Base-by-base conservation (phyloP, 2,113 vertebrate species). In the Anser cygnoides region DNA sequence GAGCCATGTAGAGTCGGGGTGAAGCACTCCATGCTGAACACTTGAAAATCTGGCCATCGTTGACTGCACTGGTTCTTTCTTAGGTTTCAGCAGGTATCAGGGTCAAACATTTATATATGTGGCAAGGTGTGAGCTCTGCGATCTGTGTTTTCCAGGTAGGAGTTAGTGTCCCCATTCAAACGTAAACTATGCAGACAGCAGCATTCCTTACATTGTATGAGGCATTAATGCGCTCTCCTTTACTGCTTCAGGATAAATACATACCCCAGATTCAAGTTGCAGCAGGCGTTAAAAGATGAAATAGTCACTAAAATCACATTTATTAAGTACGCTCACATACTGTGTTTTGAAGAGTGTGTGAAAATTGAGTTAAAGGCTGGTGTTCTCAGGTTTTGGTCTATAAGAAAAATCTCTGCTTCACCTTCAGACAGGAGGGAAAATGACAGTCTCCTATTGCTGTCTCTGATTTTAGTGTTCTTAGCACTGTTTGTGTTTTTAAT, bases 161-260 rank as follows among this genome's bases (percentile, higher is more conserved):
- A 94, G n/a, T 65, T 84, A 62, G 31, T 82, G 74, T 95, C 37
- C 50, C 31, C 25, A 5, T 87, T 92, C 44, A 50, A 20, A 79
- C 0, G 0, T 79, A 35, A 96, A 50, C 73, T 94, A 91, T 95
- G 96, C 84, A 87, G 93, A 87, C 66, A 94, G 84, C 67, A 93
- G 71, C 95, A 95, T 97, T 96, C 96, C 74, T 92, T n/a, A 35
- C 92, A 92, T 96, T 96, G 85, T 57, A 73, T 10, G 20, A 83
- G 49, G 86, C 71, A 96, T 96, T 97, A 94, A 75, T 20, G 62
- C 3, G 0, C 35, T 84, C 80, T 91, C 76, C 54, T 25, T 61
- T 76, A 89, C 49, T 89, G 90, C 96, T 94, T 57, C 11, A 0
- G 92, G 96, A 92, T 87, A 95, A 95, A 85, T 62, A 20, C 80